Evolutionary conservation across 2,888 invertebrate species (phyloP).

Genomic region (Drosophila anomelani): DNA sequence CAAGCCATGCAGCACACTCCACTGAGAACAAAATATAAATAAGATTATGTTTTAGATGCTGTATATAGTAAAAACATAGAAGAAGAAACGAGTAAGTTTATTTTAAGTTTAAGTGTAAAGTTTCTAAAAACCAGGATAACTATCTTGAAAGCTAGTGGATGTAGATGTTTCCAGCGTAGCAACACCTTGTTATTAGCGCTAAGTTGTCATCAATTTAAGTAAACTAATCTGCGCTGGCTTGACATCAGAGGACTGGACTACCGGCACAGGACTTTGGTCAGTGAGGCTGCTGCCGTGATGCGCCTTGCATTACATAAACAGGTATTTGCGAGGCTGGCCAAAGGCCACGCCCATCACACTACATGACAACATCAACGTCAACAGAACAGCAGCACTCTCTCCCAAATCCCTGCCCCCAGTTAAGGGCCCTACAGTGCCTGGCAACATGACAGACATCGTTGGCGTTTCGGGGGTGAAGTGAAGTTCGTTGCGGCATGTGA

Average conservation of each 20-base stretch:
- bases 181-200: conserved; percentile 66
- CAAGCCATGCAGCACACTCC: conserved; percentile 48
- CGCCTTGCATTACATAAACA: conserved; percentile 70
- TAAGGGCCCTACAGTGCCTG: conserved; percentile 41
- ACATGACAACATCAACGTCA: conserved; percentile 72
- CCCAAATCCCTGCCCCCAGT: conserved; percentile 33
- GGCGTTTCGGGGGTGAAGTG: conserved; percentile 19
- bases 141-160: neutral
- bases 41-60: conserved; percentile 10
- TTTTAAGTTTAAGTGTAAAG: too few species aligned
- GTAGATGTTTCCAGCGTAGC: neutral
- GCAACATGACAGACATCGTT: conserved; percentile 49
- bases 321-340: conserved; percentile 67
- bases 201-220: conserved; percentile 81
- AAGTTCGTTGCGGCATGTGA: conserved; percentile 39
- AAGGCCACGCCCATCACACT: conserved; percentile 61
- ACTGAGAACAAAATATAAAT: conserved; percentile 23
- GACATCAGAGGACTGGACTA: conserved; percentile 25
- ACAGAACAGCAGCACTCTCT: conserved; percentile 47
- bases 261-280: conserved; percentile 11
- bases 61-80: neutral
- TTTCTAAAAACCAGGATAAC: neutral
- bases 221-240: conserved; percentile 72
- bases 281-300: conserved; percentile 27
- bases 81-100: neutral